phyloP scores from a whole-genome alignment of 2,797 vertebrate species.

The Anas georgica region DNA sequence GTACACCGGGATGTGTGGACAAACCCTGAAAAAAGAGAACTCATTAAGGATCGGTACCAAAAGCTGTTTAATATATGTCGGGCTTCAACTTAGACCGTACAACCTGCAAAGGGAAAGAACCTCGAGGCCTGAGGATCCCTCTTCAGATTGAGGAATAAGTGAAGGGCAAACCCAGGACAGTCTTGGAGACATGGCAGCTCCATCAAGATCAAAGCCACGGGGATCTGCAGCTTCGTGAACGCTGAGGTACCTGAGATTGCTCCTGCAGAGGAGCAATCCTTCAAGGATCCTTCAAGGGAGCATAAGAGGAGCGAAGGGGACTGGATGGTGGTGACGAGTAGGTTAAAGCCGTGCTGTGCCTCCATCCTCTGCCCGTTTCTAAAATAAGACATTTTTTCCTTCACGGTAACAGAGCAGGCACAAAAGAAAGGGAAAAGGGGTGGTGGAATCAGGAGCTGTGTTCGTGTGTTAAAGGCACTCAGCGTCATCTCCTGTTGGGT shows the following conservation, averaged over 20 bases:
- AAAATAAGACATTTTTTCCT: not conserved
- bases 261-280: not conserved
- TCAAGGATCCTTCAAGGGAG: not conserved
- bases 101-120: not conserved
- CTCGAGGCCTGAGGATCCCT: not conserved
- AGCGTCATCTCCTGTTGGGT: not conserved
- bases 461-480: not conserved
- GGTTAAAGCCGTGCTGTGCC: not conserved
- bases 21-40: not conserved
- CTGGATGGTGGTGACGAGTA: too few species aligned
- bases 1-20: fast-evolving
- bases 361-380: not conserved
- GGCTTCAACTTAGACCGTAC: not conserved
- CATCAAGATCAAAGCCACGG: not conserved
- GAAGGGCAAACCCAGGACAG: not conserved
- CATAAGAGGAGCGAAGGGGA: not conserved
- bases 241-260: not conserved
- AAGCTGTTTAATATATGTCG: not conserved
- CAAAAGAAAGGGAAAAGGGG: not conserved
- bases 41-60: not conserved
- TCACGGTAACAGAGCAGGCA: not conserved
- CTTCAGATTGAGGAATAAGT: not conserved
- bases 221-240: not conserved
- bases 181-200: not conserved
- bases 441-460: not conserved